Evolutionary conservation across 2,888 invertebrate genomes (phyloP).

Genomic region (Torymus aiolomorphi): DNA sequence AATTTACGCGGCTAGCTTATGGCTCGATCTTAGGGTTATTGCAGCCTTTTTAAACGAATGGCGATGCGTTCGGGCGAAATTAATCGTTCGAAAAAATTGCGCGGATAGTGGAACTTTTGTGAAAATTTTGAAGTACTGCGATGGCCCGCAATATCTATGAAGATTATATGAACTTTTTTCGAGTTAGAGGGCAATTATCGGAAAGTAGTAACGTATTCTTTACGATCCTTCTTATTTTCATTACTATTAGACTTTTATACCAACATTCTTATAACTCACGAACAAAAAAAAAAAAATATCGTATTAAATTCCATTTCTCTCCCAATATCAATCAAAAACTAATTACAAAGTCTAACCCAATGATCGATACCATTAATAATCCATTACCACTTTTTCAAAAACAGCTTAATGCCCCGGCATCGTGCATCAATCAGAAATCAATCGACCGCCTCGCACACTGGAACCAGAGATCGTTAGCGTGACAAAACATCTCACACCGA

Average conservation of each 20-base stretch:
- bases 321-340: too few species aligned
- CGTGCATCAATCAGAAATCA: slow-evolving; percentile 48
- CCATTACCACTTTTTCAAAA: slow-evolving; percentile 9
- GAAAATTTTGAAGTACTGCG: background rate
- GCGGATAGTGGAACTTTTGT: background rate
- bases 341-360: too few species aligned
- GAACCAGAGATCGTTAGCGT: slow-evolving; percentile 40
- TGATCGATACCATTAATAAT: too few species aligned
- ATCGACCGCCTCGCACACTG: slow-evolving; percentile 9
- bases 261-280: too few species aligned
- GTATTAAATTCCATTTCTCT: too few species aligned
- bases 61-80: background rate
- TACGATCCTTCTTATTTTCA: too few species aligned
- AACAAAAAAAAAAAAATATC: too few species aligned
- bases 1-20: slow-evolving; percentile 17
- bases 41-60: background rate
- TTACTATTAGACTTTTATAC: too few species aligned
- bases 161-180: too few species aligned
- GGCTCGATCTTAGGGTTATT: slow-evolving; percentile 13
- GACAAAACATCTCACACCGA: slow-evolving; percentile 40
- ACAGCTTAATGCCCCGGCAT: background rate
- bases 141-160: background rate
- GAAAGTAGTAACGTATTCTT: too few species aligned
- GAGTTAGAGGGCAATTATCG: too few species aligned
- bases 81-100: slow-evolving; percentile 6